Evolutionary conservation across 2,888 invertebrate genomes (phyloP), one percentile per base, ranked within the genome.

Genomic region (Lasiommata megera): DNA sequence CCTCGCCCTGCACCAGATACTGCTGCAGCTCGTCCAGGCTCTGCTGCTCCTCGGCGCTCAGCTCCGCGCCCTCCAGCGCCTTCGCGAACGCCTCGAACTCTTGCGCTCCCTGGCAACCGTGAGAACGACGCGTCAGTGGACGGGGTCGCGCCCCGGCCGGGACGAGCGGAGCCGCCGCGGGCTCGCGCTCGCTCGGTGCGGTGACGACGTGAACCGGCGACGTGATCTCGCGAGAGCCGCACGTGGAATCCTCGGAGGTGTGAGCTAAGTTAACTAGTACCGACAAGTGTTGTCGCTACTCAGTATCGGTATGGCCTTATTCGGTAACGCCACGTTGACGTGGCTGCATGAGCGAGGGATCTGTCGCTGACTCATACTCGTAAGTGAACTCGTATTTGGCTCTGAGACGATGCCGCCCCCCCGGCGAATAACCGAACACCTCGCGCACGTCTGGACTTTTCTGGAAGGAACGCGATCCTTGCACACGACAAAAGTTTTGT

Each of bases 1-100:
- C 98, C 77, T 97, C 97, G 69, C 96, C 96, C 67, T 95, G 95
- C 68, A 97, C 92, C 80, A 97, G 93, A 85, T 97, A 98, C 82
- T 96, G 96, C 76, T 95, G 94, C 69, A 98, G 87, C 87, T 98
- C 97, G 70, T 95, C 94, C 76, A 97, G 86, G 67, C 94, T 95
- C 69, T 92, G 92, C 74, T 93, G 93, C 78, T 97, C 97, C 61
- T 96, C 96, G 9, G 93, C 92, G 52, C 92, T 92, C 63, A 97
- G 88, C 79, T 94, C 93, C 29, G 94, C 94, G 67, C 74, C 70
- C 60, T 94, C 94, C 54, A 96, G 91, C 47, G 94, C 81, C 59
- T 92, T 92, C 0, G 93, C 92, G 52, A 98, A 85, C 34, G 92
- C 92, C 72, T 96, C 96, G 73, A 95, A 94, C 83, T 97, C 96